Conservation (phyloP, 2,797 vertebrate species). For the Lates japonicus region DNA sequence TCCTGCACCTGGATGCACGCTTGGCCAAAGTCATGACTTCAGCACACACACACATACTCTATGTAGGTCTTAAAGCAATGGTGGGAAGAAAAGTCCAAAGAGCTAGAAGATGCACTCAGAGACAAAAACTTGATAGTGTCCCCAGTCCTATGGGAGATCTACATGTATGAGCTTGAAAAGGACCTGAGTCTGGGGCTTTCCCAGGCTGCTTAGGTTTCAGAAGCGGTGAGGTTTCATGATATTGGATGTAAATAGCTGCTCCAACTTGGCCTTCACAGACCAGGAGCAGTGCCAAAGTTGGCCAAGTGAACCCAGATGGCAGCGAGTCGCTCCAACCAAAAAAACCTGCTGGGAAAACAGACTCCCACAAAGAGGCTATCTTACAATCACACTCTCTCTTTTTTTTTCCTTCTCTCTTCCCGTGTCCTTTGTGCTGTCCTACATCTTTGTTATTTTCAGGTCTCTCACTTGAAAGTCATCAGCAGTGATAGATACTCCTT, state of each 20-base stretch:
- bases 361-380: slow-evolving; percentile 45
- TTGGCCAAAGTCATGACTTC: slow-evolving; percentile 75
- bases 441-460: slow-evolving; percentile 46
- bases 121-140: slow-evolving; percentile 45
- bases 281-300: slow-evolving; percentile 66
- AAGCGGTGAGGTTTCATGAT: slow-evolving; percentile 63
- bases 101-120: slow-evolving; percentile 43
- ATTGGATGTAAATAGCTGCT: slow-evolving; percentile 72
- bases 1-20: slow-evolving; percentile 74
- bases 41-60: slow-evolving; percentile 31
- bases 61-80: slow-evolving; percentile 45
- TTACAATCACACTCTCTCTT: slow-evolving; percentile 32
- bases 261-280: slow-evolving; percentile 64
- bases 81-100: slow-evolving; percentile 41
- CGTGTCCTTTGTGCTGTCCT: slow-evolving; percentile 13
- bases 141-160: slow-evolving; percentile 44
- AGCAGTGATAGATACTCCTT: slow-evolving; percentile 24
- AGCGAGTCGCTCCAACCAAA: slow-evolving; percentile 53
- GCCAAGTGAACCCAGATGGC: slow-evolving; percentile 83
- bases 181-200: slow-evolving; percentile 56
- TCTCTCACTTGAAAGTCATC: slow-evolving; percentile 39
- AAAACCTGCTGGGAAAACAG: slow-evolving; percentile 68
- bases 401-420: neutral
- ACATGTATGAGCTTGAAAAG: slow-evolving; percentile 46
- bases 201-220: slow-evolving; percentile 74